phyloP scores from a whole-genome alignment of 2,113 vertebrate species.

The Gopherus flavomarginatus region DNA sequence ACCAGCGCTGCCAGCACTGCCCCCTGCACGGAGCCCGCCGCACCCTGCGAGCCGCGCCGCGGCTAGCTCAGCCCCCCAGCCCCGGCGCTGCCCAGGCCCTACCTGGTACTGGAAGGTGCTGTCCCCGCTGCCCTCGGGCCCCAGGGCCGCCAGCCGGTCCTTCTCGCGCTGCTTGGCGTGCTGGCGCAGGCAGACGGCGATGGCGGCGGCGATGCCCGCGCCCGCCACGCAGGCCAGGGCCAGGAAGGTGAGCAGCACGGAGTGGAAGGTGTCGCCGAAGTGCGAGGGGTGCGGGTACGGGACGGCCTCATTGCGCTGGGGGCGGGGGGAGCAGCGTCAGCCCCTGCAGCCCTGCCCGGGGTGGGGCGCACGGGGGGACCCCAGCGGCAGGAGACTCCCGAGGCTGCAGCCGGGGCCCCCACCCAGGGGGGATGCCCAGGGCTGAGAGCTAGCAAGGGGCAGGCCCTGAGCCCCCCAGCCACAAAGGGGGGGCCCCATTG shows the following conservation, averaged over 20 bases:
- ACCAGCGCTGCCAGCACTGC: too few species aligned
- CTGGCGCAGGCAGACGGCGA: slow-evolving; percentile 87
- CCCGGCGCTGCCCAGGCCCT: neutral
- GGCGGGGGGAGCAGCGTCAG: neutral
- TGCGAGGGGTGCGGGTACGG: slow-evolving; percentile 81
- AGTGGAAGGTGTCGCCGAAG: slow-evolving; percentile 84
- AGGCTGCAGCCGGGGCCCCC: too few species aligned
- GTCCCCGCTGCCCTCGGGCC: slow-evolving; percentile 93
- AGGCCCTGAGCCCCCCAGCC: too few species aligned
- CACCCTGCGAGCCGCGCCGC: too few species aligned
- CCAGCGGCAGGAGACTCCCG: too few species aligned
- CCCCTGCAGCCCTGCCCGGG: too few species aligned
- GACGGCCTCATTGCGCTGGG: slow-evolving; percentile 83
- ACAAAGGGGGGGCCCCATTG: neutral
- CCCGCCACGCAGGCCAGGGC: slow-evolving; percentile 89
- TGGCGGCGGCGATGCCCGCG: slow-evolving; percentile 85
- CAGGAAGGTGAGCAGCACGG: slow-evolving; percentile 90
- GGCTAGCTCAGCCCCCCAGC: fast-evolving
- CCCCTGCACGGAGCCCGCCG: too few species aligned
- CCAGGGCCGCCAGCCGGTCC: slow-evolving; percentile 89
- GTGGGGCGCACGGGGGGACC: too few species aligned
- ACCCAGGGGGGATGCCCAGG: too few species aligned
- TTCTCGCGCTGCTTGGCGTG: slow-evolving; percentile 88
- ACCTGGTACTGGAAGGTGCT: slow-evolving; percentile 98
- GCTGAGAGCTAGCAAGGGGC: too few species aligned